A percentile compares a stretch with the other conserved stretches of the same genome.
These are phyloP conservation scores for Cataglyphis altisquamis DNA, from an alignment of 2,888 invertebrate species.

Conservation along the genomic window DNA sequence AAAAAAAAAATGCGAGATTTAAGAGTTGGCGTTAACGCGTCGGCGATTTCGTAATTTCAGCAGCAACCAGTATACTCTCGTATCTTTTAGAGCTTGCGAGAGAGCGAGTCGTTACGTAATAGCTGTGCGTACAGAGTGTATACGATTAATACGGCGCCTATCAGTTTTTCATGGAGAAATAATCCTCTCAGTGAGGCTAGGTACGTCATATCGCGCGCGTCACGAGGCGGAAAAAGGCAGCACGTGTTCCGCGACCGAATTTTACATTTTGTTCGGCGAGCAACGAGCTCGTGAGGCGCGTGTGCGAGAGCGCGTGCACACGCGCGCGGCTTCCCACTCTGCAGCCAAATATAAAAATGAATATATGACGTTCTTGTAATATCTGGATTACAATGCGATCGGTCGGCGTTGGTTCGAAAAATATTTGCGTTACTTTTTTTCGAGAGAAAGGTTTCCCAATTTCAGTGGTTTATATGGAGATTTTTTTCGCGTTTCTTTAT, in stretches of 20 bases:
- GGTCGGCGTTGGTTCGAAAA: conserved; percentile 54
- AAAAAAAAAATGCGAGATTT: conserved; percentile 20
- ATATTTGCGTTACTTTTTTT: conserved; percentile 60
- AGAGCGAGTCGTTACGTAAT: conserved; percentile 73
- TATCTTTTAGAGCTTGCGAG: conserved; percentile 50
- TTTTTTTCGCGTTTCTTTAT: conserved; percentile 11
- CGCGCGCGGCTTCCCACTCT: conserved; percentile 23
- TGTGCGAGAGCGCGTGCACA: not conserved
- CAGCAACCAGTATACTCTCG: conserved; percentile 3
- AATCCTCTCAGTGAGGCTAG: conserved; percentile 70
- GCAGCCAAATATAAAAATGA: conserved; percentile 67
- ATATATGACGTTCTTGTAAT: conserved; percentile 69
- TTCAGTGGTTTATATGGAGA: conserved; percentile 10
- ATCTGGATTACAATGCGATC: conserved; percentile 70
- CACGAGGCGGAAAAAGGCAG: conserved; percentile 70
- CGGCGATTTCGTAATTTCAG: conserved; percentile 50
- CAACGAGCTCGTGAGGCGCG: conserved; percentile 7
- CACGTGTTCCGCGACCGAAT: conserved; percentile 71
- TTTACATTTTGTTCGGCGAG: conserved; percentile 63
- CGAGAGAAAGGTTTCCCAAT: conserved; percentile 23
- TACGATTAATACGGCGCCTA: conserved; percentile 76
- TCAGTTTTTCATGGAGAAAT: conserved; percentile 78
- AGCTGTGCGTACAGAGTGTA: conserved; percentile 59
- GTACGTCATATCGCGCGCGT: conserved; percentile 65
- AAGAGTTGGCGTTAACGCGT: conserved; percentile 44